These are phyloP conservation scores for Boleophthalmus pectinirostris DNA, from an alignment of 2,113 vertebrate species.

Conservation along the genomic window DNA sequence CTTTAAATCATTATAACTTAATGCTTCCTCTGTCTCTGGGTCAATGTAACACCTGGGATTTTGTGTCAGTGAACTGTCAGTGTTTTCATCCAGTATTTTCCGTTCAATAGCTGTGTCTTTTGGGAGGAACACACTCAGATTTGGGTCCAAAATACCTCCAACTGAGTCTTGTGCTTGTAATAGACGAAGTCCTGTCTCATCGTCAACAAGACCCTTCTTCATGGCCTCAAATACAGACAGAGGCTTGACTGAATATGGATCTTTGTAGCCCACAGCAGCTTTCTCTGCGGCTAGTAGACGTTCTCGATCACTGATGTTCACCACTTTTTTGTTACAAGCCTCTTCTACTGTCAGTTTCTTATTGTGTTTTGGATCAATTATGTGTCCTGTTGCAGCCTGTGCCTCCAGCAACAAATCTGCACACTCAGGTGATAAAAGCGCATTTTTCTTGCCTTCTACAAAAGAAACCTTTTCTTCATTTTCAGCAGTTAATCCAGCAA, in stretches of 20 bases:
- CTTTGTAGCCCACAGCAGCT: conserved; percentile 83
- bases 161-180: conserved; percentile 86
- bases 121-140: conserved; percentile 85
- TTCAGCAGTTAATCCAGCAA: conserved; percentile 4
- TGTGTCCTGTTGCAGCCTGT: conserved; percentile 78
- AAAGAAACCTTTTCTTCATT: conserved; percentile 78
- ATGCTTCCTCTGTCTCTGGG: conserved; percentile 78
- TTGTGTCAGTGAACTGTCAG: conserved; percentile 79
- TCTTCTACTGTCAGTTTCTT: conserved; percentile 88
- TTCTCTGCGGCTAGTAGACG: conserved; percentile 85
- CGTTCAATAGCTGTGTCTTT: conserved; percentile 84
- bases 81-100: conserved; percentile 82
- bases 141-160: conserved; percentile 86
- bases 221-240: conserved; percentile 84
- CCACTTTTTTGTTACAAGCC: conserved; percentile 83
- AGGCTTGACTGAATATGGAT: conserved; percentile 82
- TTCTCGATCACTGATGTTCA: conserved; percentile 81
- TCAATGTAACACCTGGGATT: conserved; percentile 83
- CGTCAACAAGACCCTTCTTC: conserved; percentile 82
- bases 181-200: conserved; percentile 80
- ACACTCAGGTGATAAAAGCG: conserved; percentile 79
- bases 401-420: conserved; percentile 84
- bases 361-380: conserved; percentile 86
- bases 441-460: conserved; percentile 83
- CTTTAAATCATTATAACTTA: conserved; percentile 75